A percentile compares a stretch with the other conserved stretches of the same genome.
phyloP scores from a whole-genome alignment of 2,888 invertebrate genomes.

The Arge pagana region DNA sequence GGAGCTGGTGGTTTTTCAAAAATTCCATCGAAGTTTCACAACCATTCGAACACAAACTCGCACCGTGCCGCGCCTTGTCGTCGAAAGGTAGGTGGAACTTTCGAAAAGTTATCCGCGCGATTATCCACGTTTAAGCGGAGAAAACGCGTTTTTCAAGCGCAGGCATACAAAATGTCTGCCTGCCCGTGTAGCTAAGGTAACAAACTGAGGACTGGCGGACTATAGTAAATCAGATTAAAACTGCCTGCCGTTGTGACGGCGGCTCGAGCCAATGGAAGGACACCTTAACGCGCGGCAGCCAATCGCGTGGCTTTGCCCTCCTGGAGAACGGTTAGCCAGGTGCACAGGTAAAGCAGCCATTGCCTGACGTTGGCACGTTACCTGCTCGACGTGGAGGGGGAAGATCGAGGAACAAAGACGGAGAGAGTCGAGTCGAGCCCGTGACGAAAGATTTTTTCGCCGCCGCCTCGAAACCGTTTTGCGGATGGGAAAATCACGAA shows the following conservation, averaged over 20 bases:
- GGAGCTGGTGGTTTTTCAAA: no score
- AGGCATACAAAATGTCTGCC: constrained; percentile 39
- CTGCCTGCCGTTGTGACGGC: constrained; percentile 30
- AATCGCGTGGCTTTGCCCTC: constrained; percentile 30
- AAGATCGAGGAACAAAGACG: constrained; percentile 15
- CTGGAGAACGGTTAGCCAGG: constrained; percentile 47
- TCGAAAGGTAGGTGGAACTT: not conserved
- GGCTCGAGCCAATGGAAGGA: constrained; percentile 32
- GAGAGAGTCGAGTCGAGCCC: constrained; percentile 10
- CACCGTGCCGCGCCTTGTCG: not conserved
- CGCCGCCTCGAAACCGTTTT: no score
- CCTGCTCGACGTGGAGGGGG: constrained; percentile 29
- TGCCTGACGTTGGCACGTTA: constrained; percentile 42
- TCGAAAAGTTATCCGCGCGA: not conserved
- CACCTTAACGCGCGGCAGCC: constrained; percentile 13
- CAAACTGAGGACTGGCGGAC: constrained; percentile 51
- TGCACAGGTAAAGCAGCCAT: constrained; percentile 47
- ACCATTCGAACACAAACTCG: no score
- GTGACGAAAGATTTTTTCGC: no score
- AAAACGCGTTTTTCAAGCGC: constrained; percentile 14
- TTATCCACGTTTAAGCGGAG: not conserved
- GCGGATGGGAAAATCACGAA: no score
- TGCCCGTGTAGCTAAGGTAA: constrained; percentile 51
- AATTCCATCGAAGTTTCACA: no score
- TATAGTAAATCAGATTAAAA: constrained; percentile 56